A percentile compares a stretch with the other conserved stretches of the same genome.
Conservation (phyloP, 2,797 vertebrate genomes). For the Diceros bicornis region DNA sequence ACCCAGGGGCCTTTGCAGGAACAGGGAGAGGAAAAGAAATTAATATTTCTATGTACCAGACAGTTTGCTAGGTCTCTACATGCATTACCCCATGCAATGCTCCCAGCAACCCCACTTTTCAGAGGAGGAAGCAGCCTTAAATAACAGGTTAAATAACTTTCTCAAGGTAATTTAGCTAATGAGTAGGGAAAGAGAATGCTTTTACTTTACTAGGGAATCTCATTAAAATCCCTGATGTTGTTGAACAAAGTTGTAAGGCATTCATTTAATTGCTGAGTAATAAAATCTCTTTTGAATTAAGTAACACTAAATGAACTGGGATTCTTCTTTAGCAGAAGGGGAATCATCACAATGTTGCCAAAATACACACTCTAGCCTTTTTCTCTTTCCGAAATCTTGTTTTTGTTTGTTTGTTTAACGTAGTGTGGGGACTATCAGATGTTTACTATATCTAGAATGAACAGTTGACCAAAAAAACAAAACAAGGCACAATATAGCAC, state of each 20-base stretch:
- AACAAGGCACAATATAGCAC: background rate
- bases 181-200: conserved; percentile 53
- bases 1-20: conserved; percentile 5
- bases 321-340: conserved; percentile 28
- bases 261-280: conserved; percentile 68
- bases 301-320: conserved; percentile 53
- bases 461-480: background rate
- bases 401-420: conserved; percentile 31
- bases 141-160: conserved; percentile 69
- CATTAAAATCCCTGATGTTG: conserved; percentile 66
- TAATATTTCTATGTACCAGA: background rate
- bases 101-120: background rate
- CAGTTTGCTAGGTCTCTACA: conserved; percentile 43
- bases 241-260: conserved; percentile 62
- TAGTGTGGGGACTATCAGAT: background rate
- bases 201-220: conserved; percentile 32
- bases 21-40: conserved; percentile 49
- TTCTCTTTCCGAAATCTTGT: background rate
- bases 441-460: background rate
- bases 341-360: conserved; percentile 4
- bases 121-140: conserved; percentile 66
- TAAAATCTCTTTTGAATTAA: conserved; percentile 72
- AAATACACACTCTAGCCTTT: background rate
- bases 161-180: conserved; percentile 73
- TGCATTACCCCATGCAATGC: background rate